Evolutionary conservation across 2,888 invertebrate genomes (phyloP), one percentile per base, ranked within the genome.

Genomic region (Metacarcinus magister): DNA sequence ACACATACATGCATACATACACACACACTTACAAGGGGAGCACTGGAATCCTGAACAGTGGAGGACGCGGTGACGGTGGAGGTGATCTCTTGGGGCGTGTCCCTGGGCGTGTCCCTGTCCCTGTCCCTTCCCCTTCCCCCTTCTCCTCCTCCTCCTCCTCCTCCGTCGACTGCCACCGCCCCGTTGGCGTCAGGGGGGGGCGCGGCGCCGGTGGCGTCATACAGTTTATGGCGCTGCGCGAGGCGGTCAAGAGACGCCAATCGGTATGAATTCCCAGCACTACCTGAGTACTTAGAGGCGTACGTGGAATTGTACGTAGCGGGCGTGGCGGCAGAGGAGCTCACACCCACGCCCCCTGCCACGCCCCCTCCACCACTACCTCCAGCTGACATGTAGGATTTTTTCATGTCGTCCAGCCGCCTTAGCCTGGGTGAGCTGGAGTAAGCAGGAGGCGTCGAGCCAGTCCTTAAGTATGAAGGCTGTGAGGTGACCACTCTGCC

Each of bases 211-310:
- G 94, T 96, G 3, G 96, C 91, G 19, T 96, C 97, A 95, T 97
- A 98, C 97, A 99, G 98, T 97, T 99, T 98, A 97, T 99, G 99
- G 96, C 99, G 98, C 97, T 98, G 98, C 92, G 99, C 99, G 97
- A 99, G 98, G 97, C 99, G 98, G 98, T 99, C 99, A 97, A 99
- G 98, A 97, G 99, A 99, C 95, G 99, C 98, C 97, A 99, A 98
- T 97, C 98, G 97, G 98, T 99, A 99, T 95, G 98, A 98, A 96
- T 97, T 97, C 60, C 96, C 96, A 32, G 67, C 19, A 54, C 90
- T 91, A 48, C 94, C 32, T 75, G 96, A 75, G 48, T 60, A 96
- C 82, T 96, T 96, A 32, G 95, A 93, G 54, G 90, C 48, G 91
- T 92, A 95, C 44, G 93, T 89, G n/a, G 94, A 75, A 43, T 75